These are phyloP conservation scores for Zoanthus solanderi DNA, from an alignment of 92 coral and sea anemone species.

Conservation along the genomic window DNA sequence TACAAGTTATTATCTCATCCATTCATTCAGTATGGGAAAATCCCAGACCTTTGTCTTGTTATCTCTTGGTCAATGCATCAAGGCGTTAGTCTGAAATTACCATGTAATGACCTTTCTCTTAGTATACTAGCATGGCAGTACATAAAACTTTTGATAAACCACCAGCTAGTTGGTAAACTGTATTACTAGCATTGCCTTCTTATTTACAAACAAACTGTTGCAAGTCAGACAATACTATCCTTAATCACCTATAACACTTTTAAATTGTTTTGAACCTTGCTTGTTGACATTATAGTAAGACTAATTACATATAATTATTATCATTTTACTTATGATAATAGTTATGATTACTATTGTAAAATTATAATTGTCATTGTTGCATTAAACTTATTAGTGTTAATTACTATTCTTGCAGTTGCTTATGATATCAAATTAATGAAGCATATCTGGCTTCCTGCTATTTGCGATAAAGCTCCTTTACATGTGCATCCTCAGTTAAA, in stretches of 20 bases:
- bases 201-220: not conserved
- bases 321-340: too few relatives aligned
- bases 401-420: not conserved
- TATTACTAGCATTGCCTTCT: not conserved
- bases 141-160: not conserved
- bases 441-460: not conserved
- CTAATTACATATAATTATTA: not conserved
- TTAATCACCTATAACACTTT: not conserved
- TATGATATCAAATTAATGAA: not conserved
- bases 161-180: too few relatives aligned
- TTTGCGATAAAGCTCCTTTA: conserved; percentile 1
- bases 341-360: not conserved
- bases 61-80: too few relatives aligned
- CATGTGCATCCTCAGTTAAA: not conserved
- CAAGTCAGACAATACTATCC: not conserved
- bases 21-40: not conserved
- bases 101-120: too few relatives aligned
- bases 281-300: not conserved
- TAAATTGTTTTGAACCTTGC: not conserved
- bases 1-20: not conserved
- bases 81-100: too few relatives aligned
- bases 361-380: not conserved
- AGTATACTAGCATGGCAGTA: not conserved
- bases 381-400: not conserved
- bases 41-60: too few relatives aligned